These are phyloP conservation scores for Theonella swinhoei DNA, from an alignment of 37 sponge, comb jelly and placozoan genomes.

Conservation along the genomic window DNA sequence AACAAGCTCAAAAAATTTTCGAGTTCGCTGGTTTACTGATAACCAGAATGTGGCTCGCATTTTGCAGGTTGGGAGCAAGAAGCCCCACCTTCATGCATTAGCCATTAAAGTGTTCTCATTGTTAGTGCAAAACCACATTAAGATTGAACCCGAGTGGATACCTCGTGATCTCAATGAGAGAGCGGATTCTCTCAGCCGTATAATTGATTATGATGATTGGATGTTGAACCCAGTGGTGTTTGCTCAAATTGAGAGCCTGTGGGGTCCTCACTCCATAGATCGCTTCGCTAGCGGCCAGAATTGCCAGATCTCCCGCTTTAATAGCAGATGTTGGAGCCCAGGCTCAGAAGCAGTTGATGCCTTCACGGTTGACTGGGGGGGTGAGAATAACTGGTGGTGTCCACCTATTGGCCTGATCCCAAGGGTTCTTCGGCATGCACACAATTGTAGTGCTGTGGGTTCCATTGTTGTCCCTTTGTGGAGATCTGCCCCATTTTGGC, in stretches of 20 bases:
- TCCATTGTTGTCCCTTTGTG: slow-evolving; percentile 35
- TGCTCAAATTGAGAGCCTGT: not conserved
- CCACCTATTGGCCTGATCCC: slow-evolving; percentile 19
- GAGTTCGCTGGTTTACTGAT: slow-evolving; percentile 16
- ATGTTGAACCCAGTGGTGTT: not conserved
- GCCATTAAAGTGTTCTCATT: slow-evolving; percentile 8
- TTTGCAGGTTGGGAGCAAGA: not conserved
- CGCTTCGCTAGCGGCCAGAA: slow-evolving; percentile 15
- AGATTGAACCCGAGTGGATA: slow-evolving; percentile 27
- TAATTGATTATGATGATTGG: slow-evolving; percentile 35
- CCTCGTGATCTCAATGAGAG: slow-evolving; percentile 1
- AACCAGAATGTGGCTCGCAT: slow-evolving; percentile 31
- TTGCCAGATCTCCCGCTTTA: slow-evolving; percentile 6
- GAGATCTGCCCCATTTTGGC: slow-evolving; percentile 53
- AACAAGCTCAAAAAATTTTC: not conserved
- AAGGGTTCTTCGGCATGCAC: slow-evolving; percentile 27
- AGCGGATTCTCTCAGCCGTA: slow-evolving; percentile 18
- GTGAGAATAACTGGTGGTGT: slow-evolving; percentile 44
- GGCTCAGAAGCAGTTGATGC: slow-evolving; percentile 42
- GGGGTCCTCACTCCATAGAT: slow-evolving; percentile 41
- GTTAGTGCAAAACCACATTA: not conserved
- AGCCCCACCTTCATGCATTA: not conserved
- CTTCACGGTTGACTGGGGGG: slow-evolving; percentile 36
- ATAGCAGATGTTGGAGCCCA: slow-evolving; percentile 9
- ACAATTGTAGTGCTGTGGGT: slow-evolving; percentile 1